These are phyloP conservation scores for Scrobipalpa costella DNA, from an alignment of 2,888 invertebrate genomes.

Conservation along the genomic window DNA sequence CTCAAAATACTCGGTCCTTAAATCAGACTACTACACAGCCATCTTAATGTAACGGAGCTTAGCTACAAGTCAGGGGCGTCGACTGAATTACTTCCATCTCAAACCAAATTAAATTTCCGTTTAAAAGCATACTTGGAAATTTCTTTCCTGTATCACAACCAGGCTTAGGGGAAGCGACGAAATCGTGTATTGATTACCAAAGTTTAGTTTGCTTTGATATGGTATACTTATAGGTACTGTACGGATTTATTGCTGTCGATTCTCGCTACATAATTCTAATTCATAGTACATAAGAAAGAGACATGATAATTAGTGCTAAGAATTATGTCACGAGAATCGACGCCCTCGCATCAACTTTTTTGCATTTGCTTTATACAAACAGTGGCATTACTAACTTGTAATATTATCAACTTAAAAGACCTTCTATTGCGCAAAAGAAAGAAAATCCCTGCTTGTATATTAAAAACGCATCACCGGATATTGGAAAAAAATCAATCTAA, in stretches of 20 bases:
- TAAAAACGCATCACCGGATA: background rate
- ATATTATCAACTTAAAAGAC: too few species aligned
- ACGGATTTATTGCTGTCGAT: background rate
- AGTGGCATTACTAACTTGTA: too few species aligned
- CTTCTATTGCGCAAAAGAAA: background rate
- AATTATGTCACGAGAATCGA: too few species aligned
- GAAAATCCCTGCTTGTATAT: background rate
- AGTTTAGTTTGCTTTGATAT: background rate
- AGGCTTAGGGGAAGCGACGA: background rate
- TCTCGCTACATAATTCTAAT: too few species aligned
- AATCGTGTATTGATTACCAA: background rate
- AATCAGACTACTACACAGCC: constrained; percentile 12
- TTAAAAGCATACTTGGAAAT: constrained; percentile 23
- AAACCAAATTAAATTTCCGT: constrained; percentile 38
- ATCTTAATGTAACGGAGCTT: constrained; percentile 34
- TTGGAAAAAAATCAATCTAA: background rate
- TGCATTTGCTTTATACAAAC: too few species aligned
- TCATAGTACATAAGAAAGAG: too few species aligned
- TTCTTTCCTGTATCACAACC: background rate
- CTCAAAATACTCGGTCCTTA: constrained; percentile 7
- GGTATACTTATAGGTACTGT: background rate
- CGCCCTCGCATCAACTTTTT: too few species aligned
- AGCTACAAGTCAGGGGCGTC: constrained; percentile 27
- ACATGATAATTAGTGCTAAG: too few species aligned
- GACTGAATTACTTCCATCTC: constrained; percentile 36